Evolutionary conservation across 1,140 invertebrate species (phyloP), one percentile per base, ranked within the genome.

Genomic region (Tetramorium alpestre): DNA sequence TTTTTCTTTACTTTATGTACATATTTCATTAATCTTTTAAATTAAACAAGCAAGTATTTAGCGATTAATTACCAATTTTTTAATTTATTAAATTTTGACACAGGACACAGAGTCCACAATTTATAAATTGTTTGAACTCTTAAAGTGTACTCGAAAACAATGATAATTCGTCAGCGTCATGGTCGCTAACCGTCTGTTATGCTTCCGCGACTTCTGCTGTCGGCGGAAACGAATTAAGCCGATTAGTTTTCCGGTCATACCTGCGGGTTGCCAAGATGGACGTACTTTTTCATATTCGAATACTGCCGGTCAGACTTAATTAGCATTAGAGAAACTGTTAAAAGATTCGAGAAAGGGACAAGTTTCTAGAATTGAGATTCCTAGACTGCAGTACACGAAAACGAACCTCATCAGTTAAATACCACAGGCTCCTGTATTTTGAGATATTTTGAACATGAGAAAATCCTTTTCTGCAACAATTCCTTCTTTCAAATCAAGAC

Each of bases 151-250:
- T 47, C 2, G 8, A 33, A 77, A 60, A 56, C 38, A 76, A 25
- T 58, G 22, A 62, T 8, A 16, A 33, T 58, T 41, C 18, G 33
- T 78, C 38, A 41, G 62, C 89, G 91, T 93, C 93, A 94, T 91
- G 92, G 92, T 93, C 86, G 70, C 62, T 92, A 91, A 87, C 89
- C 93, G 77, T 91, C 85, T 88, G 91, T 93, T 88, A 92, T 90
- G 92, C 90, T 91, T 88, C 81, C 86, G 13, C 86, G 88, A 64
- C 56, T 85, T 75, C 82, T 89, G 22, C 16, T 41, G 18, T 47
- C 54, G 73, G 76, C 73, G 86, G 89, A 92, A 93, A 91, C 77
- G 41, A 86, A 91, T 90, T 87, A 90, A 87, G 88, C 90, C 72
- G 69, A 90, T 91, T 73, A 62, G 58, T 84, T 86, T 90, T 91